Percentiles rank a stretch among this genome's conserved stretches.
Conservation (phyloP, 2,888 invertebrate species). For the Deladenus siricidicola region DNA sequence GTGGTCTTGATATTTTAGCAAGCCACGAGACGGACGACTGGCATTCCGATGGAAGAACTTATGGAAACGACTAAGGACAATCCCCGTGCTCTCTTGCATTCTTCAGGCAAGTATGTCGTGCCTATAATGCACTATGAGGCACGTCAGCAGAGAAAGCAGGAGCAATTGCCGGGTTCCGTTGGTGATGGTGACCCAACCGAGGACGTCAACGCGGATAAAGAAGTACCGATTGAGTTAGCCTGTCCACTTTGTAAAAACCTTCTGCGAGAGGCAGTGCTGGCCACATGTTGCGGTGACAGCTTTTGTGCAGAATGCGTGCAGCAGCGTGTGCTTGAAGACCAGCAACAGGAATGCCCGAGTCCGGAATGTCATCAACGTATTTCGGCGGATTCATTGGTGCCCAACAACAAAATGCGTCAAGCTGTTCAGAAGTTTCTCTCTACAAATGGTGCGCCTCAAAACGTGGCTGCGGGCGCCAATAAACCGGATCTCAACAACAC, state of each 20-base stretch:
- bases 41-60: conserved; percentile 70
- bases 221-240: conserved; percentile 59
- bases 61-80: conserved; percentile 53
- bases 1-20: conserved; percentile 42
- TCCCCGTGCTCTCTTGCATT: conserved; percentile 56
- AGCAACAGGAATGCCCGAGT: conserved; percentile 17
- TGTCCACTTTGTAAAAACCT: conserved; percentile 76
- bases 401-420: conserved; percentile 41
- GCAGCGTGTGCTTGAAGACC: conserved; percentile 19
- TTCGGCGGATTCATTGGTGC: conserved; percentile 40
- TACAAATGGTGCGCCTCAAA: background rate
- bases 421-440: conserved; percentile 35
- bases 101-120: conserved; percentile 56
- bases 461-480: background rate
- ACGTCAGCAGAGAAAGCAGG: conserved; percentile 68
- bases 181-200: conserved; percentile 8
- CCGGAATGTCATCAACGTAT: conserved; percentile 21
- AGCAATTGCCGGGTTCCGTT: conserved; percentile 55
- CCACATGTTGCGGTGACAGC: conserved; percentile 93
- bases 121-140: conserved; percentile 65
- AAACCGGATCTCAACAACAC: conserved; percentile 10
- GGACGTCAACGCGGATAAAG: background rate
- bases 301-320: conserved; percentile 88
- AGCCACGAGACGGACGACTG: conserved; percentile 68
- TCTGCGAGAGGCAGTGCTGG: conserved; percentile 88